Base-by-base conservation (phyloP, 2,113 vertebrate species). In the Salvator merianae region DNA sequence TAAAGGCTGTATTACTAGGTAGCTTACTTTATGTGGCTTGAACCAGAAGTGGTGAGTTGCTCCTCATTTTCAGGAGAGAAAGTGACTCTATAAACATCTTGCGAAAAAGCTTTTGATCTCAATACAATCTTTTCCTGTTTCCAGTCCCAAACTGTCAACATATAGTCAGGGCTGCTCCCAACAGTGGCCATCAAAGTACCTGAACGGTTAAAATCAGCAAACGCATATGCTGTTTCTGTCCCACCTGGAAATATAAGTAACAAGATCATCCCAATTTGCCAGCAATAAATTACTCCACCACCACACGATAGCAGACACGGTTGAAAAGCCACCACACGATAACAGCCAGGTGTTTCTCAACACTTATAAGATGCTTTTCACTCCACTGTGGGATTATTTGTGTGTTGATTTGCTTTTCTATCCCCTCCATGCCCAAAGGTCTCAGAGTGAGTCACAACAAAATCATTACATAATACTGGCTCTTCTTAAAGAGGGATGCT, bases 81-180 rank as follows among this genome's bases (percentile, higher is more conserved):
- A 38, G 95, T 97, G 89, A 98, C 95, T 66, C 94, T 93, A 93
- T 96, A 99, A 77, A 99, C 94, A n/a, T 98, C 98, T 92, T 98
- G 97, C 50, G 97, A 96, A 92, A 97, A 97, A 50, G 98, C 98
- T 93, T 98, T 98, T 83, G 95, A 97, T 86, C 97, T 96, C 89
- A 98, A 86, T 77, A 96, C 81, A 85, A 97, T 96, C 84, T 96
- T 94, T 89, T 99, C 98, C 86, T 97, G 93, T 86, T 91, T 97
- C 99, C 99, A 99, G 50, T 97, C 94, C 99, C 99, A 99, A 74
- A 99, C 91, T 2, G 97, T 98, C 89, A 99, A 85, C 89, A 95
- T 98, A 86, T 96, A 97, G 91, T 99, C 98, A 1, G 98, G 97
- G 24, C 90, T 92, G 63, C 95, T 89, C 3, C 98, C 97, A 84